These are phyloP conservation scores for Sanderia malayensis DNA, from an alignment of 30 jellyfish, hydroid and myxozoan species.

Conservation along the genomic window DNA sequence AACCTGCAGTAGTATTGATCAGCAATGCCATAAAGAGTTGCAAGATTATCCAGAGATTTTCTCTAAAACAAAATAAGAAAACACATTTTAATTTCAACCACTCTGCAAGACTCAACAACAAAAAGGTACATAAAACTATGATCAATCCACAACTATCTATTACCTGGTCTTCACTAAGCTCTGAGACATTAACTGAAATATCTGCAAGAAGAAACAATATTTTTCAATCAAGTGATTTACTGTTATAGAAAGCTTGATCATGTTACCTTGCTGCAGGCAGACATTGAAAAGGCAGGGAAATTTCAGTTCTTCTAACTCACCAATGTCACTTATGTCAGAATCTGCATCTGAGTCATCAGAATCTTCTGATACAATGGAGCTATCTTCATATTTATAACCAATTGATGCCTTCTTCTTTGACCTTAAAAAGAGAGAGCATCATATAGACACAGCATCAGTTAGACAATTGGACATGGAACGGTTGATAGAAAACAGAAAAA, in stretches of 20 bases:
- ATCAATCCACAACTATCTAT: too few relatives aligned
- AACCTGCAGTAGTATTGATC: constrained; percentile 74
- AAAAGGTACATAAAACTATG: too few relatives aligned
- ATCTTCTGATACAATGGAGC: constrained; percentile 66
- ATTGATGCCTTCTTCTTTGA: constrained; percentile 79
- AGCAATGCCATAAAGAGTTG: constrained; percentile 82
- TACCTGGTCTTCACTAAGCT: constrained; percentile 78
- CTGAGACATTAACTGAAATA: constrained; percentile 77
- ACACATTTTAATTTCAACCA: too few relatives aligned
- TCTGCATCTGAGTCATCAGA: constrained; percentile 79
- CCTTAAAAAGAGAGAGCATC: constrained; percentile 19
- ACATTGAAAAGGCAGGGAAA: too few relatives aligned
- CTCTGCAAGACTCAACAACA: too few relatives aligned
- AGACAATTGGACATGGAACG: too few relatives aligned
- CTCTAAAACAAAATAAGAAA: constrained; percentile 27
- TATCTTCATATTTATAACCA: constrained; percentile 82
- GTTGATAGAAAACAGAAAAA: too few relatives aligned
- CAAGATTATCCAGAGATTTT: constrained; percentile 69
- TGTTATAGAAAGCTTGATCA: too few relatives aligned
- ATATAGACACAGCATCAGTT: too few relatives aligned
- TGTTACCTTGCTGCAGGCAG: too few relatives aligned
- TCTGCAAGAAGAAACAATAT: constrained; percentile 21
- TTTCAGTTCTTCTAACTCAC: constrained; percentile 27
- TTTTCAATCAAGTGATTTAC: background rate
- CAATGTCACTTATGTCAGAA: constrained; percentile 93